Evolutionary conservation across 1,140 invertebrate species (phyloP).

Genomic region (Leptoteleia sp.): DNA sequence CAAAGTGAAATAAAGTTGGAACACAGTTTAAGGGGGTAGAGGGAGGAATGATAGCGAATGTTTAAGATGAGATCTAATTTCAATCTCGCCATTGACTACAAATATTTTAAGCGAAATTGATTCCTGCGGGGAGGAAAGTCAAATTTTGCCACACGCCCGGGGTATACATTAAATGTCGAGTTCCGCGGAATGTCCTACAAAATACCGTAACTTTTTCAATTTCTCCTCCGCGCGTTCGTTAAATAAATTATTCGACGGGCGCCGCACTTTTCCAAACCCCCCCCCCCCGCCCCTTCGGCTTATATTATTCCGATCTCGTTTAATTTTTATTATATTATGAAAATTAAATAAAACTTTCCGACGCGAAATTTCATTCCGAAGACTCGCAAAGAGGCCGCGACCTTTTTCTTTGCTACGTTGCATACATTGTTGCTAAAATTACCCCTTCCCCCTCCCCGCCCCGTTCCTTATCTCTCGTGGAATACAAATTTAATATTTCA

Average conservation of each 20-base stretch:
- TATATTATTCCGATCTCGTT: background rate
- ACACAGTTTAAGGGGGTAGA: background rate
- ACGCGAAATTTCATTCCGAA: too few relatives aligned
- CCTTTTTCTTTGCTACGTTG: background rate
- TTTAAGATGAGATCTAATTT: conserved; percentile 6
- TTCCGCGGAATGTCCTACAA: conserved; percentile 15
- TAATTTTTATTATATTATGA: conserved; percentile 9
- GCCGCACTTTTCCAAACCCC: too few relatives aligned
- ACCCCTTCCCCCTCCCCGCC: background rate
- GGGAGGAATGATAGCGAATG: background rate
- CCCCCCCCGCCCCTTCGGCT: too few relatives aligned
- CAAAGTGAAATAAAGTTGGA: too few relatives aligned
- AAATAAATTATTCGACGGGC: conserved; percentile 10
- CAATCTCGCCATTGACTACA: conserved; percentile 16
- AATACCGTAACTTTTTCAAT: conserved; percentile 28
- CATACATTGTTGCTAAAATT: background rate
- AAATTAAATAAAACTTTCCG: too few relatives aligned
- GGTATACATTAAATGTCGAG: conserved; percentile 13
- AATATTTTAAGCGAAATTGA: conserved; percentile 25
- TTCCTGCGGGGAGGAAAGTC: too few relatives aligned
- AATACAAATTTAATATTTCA: conserved; percentile 7
- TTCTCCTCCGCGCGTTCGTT: conserved; percentile 13
- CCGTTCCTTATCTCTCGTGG: background rate
- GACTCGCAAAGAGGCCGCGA: too few relatives aligned
- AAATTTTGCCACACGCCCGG: background rate